Evolutionary conservation across 2,113 vertebrate genomes (phyloP).

Genomic region (Nannobrachium achirus): DNA sequence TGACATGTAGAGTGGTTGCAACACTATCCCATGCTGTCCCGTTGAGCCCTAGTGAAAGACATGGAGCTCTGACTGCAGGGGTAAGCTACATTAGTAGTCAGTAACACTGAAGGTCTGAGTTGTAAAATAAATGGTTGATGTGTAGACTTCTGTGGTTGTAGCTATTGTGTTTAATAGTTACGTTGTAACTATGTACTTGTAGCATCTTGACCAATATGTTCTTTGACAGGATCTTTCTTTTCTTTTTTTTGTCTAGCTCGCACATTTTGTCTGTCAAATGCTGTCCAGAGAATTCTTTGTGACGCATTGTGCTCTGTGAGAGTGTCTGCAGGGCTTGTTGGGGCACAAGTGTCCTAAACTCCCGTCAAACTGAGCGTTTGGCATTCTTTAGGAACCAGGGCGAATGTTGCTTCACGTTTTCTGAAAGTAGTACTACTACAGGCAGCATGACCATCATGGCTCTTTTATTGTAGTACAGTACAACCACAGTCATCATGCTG

Average conservation of each 20-base stretch:
- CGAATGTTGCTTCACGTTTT: conserved; percentile 33
- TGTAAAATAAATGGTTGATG: conserved; percentile 39
- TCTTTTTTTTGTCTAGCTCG: neutral
- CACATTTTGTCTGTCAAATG: neutral
- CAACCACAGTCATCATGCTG: no score
- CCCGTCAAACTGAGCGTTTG: conserved; percentile 42
- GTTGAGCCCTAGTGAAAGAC: conserved; percentile 29
- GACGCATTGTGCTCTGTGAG: neutral
- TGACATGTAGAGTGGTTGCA: conserved; percentile 66
- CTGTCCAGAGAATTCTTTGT: conserved; percentile 10
- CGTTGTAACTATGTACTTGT: no score
- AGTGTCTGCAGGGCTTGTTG: conserved; percentile 10
- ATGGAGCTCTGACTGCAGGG: neutral
- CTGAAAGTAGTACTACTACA: conserved; percentile 8
- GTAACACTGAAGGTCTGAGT: conserved; percentile 7
- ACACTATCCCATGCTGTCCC: conserved; percentile 59
- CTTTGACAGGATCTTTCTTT: neutral
- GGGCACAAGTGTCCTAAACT: conserved; percentile 19
- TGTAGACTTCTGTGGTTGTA: no score
- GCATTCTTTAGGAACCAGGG: conserved; percentile 33
- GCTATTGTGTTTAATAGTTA: neutral
- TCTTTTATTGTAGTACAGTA: no score
- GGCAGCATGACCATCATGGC: neutral
- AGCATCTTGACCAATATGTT: neutral
- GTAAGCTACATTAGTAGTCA: neutral